Percentiles rank a stretch among this genome's conserved stretches.
phyloP scores from a whole-genome alignment of 2,888 invertebrate species.

The Steinernema carpocapsae region DNA sequence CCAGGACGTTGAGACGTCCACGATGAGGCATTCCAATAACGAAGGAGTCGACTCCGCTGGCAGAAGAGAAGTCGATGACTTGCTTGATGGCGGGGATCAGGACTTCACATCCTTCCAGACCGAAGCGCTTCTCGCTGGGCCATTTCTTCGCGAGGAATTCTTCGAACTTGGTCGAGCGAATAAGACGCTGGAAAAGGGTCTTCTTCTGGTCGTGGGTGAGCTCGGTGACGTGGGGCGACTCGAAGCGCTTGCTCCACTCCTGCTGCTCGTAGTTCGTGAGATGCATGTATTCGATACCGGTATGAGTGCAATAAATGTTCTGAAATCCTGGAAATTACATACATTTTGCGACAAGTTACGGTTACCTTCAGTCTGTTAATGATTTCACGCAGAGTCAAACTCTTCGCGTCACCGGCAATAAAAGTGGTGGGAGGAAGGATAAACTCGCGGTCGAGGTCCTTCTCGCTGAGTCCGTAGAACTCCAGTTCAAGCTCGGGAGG shows the following conservation, averaged over 20 bases:
- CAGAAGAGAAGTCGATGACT: slow-evolving; percentile 92
- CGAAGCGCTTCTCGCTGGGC: slow-evolving; percentile 97
- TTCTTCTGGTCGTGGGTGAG: slow-evolving; percentile 88
- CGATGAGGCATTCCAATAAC: slow-evolving; percentile 89
- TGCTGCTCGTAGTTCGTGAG: slow-evolving; percentile 97
- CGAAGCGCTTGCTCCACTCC: slow-evolving; percentile 97
- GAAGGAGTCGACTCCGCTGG: slow-evolving; percentile 88
- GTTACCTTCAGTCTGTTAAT: slow-evolving; percentile 81
- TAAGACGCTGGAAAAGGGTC: slow-evolving; percentile 88
- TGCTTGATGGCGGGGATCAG: slow-evolving; percentile 98
- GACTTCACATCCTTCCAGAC: slow-evolving; percentile 95
- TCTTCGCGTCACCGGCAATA: slow-evolving; percentile 76
- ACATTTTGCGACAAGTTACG: too few relatives aligned
- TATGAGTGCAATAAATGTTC: slow-evolving; percentile 92
- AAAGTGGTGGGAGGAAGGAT: slow-evolving; percentile 95
- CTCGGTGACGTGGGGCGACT: slow-evolving; percentile 82
- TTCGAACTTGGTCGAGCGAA: slow-evolving; percentile 86
- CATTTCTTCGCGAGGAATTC: slow-evolving; percentile 97
- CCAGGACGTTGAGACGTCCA: slow-evolving; percentile 85
- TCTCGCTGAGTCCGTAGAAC: slow-evolving; percentile 72
- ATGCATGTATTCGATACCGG: slow-evolving; percentile 99
- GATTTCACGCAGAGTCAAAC: slow-evolving; percentile 89
- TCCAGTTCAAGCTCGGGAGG: slow-evolving; percentile 91
- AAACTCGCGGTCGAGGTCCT: slow-evolving; percentile 92
- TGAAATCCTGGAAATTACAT: slow-evolving; percentile 53